These are phyloP conservation scores for Nematostella vectensis DNA, from an alignment of 92 coral and sea anemone species.

Conservation along the genomic window DNA sequence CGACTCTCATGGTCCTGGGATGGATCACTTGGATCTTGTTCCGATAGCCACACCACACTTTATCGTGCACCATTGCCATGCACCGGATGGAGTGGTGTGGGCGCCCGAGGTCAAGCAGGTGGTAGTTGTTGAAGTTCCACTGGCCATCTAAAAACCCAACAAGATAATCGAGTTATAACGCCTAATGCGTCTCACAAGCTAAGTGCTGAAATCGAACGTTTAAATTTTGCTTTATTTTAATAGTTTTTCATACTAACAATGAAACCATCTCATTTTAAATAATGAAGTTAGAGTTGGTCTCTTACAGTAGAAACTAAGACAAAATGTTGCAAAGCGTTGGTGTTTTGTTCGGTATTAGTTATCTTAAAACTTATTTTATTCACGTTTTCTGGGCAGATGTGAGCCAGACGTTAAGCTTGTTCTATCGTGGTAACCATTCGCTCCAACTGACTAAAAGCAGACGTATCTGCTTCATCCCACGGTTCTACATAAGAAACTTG, in stretches of 20 bases:
- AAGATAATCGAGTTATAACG: too few relatives aligned
- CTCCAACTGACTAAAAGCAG: background rate
- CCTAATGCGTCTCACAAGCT: too few relatives aligned
- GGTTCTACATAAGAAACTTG: background rate
- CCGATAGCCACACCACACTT: conserved; percentile 98
- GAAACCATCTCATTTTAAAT: too few relatives aligned
- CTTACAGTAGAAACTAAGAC: too few relatives aligned
- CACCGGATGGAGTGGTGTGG: conserved; percentile 99
- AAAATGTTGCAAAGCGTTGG: too few relatives aligned
- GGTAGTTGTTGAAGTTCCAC: conserved; percentile 94
- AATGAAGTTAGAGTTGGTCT: too few relatives aligned
- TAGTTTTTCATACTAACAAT: too few relatives aligned
- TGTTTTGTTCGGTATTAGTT: too few relatives aligned
- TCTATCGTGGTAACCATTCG: background rate
- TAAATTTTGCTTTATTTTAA: too few relatives aligned
- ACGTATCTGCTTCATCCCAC: background rate
- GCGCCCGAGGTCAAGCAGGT: conserved; percentile 85
- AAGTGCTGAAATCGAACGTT: too few relatives aligned
- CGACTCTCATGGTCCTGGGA: conserved; percentile 94
- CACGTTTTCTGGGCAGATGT: too few relatives aligned
- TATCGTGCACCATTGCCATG: conserved; percentile 91
- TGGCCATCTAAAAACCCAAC: conserved; percentile 67
- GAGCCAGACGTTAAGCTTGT: background rate
- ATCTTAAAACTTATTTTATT: too few relatives aligned
- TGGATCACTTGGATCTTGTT: conserved; percentile 96